These are phyloP conservation scores for Taxidea taxus DNA, from an alignment of 2,113 vertebrate species.

Conservation along the genomic window DNA sequence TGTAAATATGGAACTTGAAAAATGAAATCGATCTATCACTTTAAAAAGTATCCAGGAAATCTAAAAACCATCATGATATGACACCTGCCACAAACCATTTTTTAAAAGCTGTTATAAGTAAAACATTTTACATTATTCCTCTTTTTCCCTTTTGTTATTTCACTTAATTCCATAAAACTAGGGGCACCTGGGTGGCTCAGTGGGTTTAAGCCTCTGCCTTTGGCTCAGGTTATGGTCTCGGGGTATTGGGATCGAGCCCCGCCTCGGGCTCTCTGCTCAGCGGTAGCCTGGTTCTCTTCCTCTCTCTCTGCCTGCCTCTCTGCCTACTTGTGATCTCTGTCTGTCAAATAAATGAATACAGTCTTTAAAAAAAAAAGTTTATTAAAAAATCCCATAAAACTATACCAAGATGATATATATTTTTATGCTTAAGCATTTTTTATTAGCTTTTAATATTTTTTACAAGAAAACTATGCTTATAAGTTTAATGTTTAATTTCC, in stretches of 20 bases:
- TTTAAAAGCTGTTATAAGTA: not conserved
- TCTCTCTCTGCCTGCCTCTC: too few relatives aligned
- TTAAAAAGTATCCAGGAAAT: not conserved
- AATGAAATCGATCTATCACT: not conserved
- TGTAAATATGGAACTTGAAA: not conserved
- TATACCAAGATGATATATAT: not conserved
- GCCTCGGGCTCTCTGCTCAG: too few relatives aligned
- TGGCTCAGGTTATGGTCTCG: too few relatives aligned
- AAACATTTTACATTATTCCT: not conserved
- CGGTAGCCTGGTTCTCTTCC: too few relatives aligned
- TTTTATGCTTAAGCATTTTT: not conserved
- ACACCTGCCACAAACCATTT: not conserved
- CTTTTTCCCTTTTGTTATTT: not conserved
- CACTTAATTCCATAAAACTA: not conserved
- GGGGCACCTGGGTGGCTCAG: too few relatives aligned
- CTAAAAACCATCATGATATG: not conserved
- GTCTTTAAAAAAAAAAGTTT: too few relatives aligned
- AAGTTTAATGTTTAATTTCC: not conserved
- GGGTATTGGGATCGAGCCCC: too few relatives aligned
- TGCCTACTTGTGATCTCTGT: too few relatives aligned
- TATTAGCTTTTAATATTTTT: not conserved
- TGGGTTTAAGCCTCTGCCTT: too few relatives aligned
- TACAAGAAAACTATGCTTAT: not conserved
- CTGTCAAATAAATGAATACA: too few relatives aligned
- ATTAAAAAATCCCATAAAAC: too few relatives aligned